Evolutionary conservation across 2,113 vertebrate species (phyloP).

Genomic region (Bombycilla garrulus): DNA sequence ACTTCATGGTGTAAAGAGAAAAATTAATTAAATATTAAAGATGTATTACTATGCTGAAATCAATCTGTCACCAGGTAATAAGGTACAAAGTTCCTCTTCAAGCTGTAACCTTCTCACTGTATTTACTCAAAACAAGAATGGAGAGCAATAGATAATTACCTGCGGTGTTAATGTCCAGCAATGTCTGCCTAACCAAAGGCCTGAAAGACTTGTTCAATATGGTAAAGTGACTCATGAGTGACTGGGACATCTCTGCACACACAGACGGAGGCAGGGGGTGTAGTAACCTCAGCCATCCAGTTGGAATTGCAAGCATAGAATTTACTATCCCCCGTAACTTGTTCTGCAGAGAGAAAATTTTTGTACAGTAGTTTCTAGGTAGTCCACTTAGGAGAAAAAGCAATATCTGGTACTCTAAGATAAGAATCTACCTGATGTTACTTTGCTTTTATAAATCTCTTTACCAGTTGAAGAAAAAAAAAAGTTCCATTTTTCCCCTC

Average conservation of each 20-base stretch:
- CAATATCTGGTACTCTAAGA: not conserved
- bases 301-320: not conserved
- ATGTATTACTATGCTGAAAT: not conserved
- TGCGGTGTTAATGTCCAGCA: not conserved
- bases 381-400: not conserved
- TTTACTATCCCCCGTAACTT: not conserved
- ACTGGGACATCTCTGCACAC: not conserved
- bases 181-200: not conserved
- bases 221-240: not conserved
- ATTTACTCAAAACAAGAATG: not conserved
- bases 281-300: not conserved
- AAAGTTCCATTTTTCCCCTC: not conserved
- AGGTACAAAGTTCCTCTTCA: not conserved
- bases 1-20: not conserved
- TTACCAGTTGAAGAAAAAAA: not conserved
- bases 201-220: not conserved
- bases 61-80: not conserved
- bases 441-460: not conserved
- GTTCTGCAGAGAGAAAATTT: not conserved
- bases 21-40: not conserved
- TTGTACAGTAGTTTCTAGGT: not conserved
- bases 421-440: not conserved
- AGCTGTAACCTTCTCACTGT: not conserved
- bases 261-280: not conserved
- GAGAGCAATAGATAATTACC: not conserved